phyloP scores from a whole-genome alignment of 2,113 vertebrate species.

The Collichthys lucidus region DNA sequence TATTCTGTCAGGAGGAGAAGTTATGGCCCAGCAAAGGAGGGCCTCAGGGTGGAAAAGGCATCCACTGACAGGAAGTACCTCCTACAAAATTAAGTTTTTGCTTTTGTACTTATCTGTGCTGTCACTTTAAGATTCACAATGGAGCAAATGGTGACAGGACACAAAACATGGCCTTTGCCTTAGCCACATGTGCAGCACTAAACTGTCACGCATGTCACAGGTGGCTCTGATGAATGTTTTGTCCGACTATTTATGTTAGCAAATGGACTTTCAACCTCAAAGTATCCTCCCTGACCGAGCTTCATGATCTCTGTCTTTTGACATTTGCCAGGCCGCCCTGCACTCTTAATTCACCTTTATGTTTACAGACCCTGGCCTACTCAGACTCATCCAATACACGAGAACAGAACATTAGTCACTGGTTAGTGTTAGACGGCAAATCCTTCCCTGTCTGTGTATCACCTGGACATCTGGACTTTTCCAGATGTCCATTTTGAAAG shows the following conservation, averaged over 20 bases:
- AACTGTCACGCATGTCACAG: neutral
- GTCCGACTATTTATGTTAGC: neutral
- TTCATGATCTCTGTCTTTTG: constrained; percentile 19
- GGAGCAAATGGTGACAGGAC: neutral
- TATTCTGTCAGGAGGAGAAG: constrained; percentile 74
- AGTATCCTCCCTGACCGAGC: neutral
- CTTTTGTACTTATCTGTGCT: neutral
- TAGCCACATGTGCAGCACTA: neutral
- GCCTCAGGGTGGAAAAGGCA: constrained; percentile 50
- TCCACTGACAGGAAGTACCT: constrained; percentile 60
- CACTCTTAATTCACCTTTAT: constrained; percentile 12
- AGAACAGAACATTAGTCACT: constrained; percentile 28
- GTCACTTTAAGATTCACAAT: constrained; percentile 6
- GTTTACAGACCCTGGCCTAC: neutral
- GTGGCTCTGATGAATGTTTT: constrained; percentile 13
- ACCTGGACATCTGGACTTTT: constrained; percentile 31
- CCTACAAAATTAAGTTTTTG: constrained; percentile 13
- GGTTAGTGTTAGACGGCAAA: constrained; percentile 14
- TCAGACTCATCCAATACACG: constrained; percentile 15
- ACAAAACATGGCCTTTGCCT: neutral
- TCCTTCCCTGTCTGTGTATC: constrained; percentile 21
- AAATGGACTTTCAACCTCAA: constrained; percentile 4
- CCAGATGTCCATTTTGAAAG: constrained; percentile 20
- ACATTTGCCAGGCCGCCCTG: constrained; percentile 14
- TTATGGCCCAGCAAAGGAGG: constrained; percentile 54